Conservation (phyloP, 2,113 vertebrate genomes). For the Lagopus leucura region DNA sequence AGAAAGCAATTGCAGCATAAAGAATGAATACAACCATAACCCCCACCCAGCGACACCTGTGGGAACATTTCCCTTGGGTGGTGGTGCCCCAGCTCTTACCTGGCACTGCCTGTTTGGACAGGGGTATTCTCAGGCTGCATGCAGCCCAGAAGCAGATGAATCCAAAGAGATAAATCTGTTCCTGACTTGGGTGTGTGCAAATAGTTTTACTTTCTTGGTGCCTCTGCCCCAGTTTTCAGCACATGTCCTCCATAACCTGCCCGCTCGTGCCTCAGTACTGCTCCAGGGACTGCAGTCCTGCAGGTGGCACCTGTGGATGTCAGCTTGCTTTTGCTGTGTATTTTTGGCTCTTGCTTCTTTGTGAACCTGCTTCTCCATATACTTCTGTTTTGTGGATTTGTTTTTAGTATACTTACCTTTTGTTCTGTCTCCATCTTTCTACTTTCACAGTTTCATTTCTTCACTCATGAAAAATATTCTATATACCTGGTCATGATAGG, state of each 20-base stretch:
- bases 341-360: conserved; percentile 46
- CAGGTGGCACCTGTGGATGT: conserved; percentile 14
- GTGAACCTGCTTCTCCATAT: conserved; percentile 36
- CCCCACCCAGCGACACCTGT: not conserved
- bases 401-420: not conserved
- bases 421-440: conserved; percentile 39
- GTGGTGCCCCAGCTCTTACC: not conserved
- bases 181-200: conserved; percentile 8
- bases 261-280: not conserved
- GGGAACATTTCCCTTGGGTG: rapidly evolving
- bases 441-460: conserved; percentile 42
- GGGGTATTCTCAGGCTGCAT: not conserved
- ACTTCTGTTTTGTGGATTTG: conserved; percentile 13
- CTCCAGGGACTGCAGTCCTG: not conserved
- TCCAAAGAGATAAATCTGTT: not conserved
- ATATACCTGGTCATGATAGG: conserved; percentile 62
- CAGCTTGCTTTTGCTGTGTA: conserved; percentile 27
- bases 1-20: not conserved
- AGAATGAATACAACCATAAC: not conserved
- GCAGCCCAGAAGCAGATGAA: not conserved
- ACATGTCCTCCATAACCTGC: not conserved
- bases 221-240: conserved; percentile 9
- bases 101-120: not conserved
- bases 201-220: conserved; percentile 54
- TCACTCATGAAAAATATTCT: conserved; percentile 71